These are phyloP conservation scores for Chitala chitala DNA, from an alignment of 2,113 vertebrate species.

Conservation along the genomic window DNA sequence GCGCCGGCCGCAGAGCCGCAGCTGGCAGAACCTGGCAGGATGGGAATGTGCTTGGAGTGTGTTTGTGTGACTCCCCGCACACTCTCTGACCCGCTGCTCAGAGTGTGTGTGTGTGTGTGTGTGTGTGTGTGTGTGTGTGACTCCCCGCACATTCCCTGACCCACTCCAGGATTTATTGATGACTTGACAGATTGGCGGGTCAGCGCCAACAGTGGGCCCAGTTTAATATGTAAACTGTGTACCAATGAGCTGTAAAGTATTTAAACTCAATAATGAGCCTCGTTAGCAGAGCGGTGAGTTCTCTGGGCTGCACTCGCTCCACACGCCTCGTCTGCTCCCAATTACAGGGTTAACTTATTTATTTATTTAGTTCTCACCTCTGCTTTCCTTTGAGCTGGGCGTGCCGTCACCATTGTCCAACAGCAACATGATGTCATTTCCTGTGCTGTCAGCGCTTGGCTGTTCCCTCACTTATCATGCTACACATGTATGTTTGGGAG, in stretches of 20 bases:
- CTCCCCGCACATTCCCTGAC: no score
- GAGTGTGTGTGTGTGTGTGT: no score
- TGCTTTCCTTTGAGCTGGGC: not conserved
- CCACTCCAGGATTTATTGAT: no score
- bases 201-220: no score
- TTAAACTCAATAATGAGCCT: no score
- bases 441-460: constrained; percentile 19
- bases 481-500: not conserved
- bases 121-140: no score
- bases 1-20: not conserved
- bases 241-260: no score
- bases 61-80: not conserved
- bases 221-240: no score
- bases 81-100: no score
- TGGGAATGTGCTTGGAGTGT: not conserved
- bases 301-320: not conserved
- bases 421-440: constrained; percentile 41
- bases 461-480: constrained; percentile 33
- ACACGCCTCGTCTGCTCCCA: not conserved
- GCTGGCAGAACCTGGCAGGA: not conserved
- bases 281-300: not conserved
- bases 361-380: not conserved
- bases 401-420: constrained; percentile 2
- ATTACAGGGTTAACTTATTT: no score
- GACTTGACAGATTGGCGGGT: no score